Conservation (phyloP, 2,113 vertebrate genomes). For the Catagonus wagneri region DNA sequence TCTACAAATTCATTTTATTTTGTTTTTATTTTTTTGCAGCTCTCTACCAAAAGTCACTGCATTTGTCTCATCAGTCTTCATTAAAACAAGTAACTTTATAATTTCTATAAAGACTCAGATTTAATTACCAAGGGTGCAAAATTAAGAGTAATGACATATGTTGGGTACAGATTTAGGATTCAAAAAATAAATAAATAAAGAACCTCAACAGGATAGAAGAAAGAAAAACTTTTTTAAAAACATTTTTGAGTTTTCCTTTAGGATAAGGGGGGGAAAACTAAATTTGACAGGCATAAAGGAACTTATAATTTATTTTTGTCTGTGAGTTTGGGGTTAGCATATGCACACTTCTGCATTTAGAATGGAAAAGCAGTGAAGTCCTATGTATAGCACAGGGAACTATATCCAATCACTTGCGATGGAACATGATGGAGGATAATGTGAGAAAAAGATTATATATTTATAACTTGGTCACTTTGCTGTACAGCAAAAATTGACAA, state of each 20-base stretch:
- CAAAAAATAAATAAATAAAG: not conserved
- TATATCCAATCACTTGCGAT: too few species aligned
- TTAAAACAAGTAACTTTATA: constrained; percentile 39
- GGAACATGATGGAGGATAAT: too few species aligned
- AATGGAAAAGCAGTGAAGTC: too few species aligned
- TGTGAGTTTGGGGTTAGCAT: too few species aligned
- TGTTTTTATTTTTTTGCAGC: not conserved
- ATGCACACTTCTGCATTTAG: too few species aligned
- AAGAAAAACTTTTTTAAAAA: not conserved
- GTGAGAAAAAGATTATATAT: too few species aligned
- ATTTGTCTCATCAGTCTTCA: not conserved
- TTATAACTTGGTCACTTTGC: too few species aligned
- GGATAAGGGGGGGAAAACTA: not conserved
- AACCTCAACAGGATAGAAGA: not conserved
- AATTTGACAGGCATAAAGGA: not conserved
- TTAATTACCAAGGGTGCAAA: not conserved
- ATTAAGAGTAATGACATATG: not conserved
- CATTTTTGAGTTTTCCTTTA: not conserved
- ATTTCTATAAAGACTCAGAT: not conserved
- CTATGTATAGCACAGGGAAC: too few species aligned
- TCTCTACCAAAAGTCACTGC: not conserved
- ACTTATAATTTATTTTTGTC: not conserved
- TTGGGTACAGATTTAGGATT: not conserved
- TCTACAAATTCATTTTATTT: not conserved
- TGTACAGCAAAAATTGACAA: too few species aligned